Evolutionary conservation across 2,113 vertebrate species (phyloP).

Genomic region (Xyrauchen texanus): DNA sequence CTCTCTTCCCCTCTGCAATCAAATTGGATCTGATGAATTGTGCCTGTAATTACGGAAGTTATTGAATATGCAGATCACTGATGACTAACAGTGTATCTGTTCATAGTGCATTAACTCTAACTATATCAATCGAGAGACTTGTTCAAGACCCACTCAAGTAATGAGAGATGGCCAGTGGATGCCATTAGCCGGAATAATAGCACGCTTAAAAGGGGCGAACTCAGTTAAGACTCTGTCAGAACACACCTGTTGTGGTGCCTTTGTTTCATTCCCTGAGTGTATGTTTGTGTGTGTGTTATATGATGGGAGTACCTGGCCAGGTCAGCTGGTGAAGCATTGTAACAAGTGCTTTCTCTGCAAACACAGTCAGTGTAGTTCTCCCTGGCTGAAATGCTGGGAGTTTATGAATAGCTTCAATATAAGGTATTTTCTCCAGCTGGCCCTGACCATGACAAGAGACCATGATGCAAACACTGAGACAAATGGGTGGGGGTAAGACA

Average conservation of each 20-base stretch:
- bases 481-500: conserved; percentile 57
- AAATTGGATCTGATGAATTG: conserved; percentile 82
- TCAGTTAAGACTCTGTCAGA: conserved; percentile 76
- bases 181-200: conserved; percentile 71
- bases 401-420: conserved; percentile 61
- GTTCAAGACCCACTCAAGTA: conserved; percentile 72
- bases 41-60: conserved; percentile 82
- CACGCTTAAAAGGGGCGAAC: conserved; percentile 62
- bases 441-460: conserved; percentile 61
- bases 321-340: conserved; percentile 31
- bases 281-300: conserved; percentile 22
- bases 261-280: conserved; percentile 45
- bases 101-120: conserved; percentile 74
- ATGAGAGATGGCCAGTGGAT: conserved; percentile 69
- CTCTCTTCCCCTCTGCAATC: conserved; percentile 75
- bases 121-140: conserved; percentile 73
- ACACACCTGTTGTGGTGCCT: conserved; percentile 53
- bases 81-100: conserved; percentile 74
- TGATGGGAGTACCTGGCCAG: conserved; percentile 30
- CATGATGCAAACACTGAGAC: conserved; percentile 66
- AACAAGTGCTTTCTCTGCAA: conserved; percentile 38
- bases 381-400: conserved; percentile 45
- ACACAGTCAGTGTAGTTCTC: conserved; percentile 32
- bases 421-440: conserved; percentile 65
- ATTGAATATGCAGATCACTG: conserved; percentile 81